Conservation (phyloP, 2,888 invertebrate species). For the Hypercompe scribonia region DNA sequence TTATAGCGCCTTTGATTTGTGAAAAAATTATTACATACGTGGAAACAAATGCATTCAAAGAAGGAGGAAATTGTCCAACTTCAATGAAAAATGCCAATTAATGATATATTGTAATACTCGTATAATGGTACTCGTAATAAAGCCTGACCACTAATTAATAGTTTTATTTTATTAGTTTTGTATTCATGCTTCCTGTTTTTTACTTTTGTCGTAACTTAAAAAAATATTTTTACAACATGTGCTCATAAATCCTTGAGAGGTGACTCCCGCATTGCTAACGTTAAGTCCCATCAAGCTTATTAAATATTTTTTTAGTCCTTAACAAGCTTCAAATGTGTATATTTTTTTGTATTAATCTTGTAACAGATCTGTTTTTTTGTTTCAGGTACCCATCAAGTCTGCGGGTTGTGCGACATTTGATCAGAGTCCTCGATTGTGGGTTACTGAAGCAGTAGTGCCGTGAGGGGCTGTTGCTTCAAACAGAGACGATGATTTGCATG, state of each 20-base stretch:
- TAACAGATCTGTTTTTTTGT: conserved; percentile 24
- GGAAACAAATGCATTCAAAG: neutral
- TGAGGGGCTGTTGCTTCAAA: conserved; percentile 1
- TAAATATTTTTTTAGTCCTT: conserved; percentile 29
- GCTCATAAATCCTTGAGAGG: conserved; percentile 4
- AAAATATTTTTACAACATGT: neutral
- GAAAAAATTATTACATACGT: conserved; percentile 16
- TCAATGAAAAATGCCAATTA: neutral
- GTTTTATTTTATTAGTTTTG: conserved; percentile 7
- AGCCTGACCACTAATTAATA: neutral
- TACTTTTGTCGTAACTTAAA: neutral
- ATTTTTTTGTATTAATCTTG: conserved; percentile 25
- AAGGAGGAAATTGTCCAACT: neutral
- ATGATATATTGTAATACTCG: neutral
- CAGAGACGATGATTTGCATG: conserved; percentile 61
- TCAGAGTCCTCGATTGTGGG: neutral
- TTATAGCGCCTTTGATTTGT: conserved; percentile 14
- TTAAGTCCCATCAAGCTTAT: conserved; percentile 33
- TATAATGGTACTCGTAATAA: conserved; percentile 1
- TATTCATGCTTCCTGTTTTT: neutral
- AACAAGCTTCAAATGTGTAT: conserved; percentile 24
- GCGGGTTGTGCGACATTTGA: neutral
- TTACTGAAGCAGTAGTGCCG: neutral
- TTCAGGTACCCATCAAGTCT: conserved; percentile 13
- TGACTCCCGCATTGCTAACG: neutral